These are phyloP conservation scores for Gallinago nigripennis DNA, from an alignment of 2,797 vertebrate species.

Conservation along the genomic window DNA sequence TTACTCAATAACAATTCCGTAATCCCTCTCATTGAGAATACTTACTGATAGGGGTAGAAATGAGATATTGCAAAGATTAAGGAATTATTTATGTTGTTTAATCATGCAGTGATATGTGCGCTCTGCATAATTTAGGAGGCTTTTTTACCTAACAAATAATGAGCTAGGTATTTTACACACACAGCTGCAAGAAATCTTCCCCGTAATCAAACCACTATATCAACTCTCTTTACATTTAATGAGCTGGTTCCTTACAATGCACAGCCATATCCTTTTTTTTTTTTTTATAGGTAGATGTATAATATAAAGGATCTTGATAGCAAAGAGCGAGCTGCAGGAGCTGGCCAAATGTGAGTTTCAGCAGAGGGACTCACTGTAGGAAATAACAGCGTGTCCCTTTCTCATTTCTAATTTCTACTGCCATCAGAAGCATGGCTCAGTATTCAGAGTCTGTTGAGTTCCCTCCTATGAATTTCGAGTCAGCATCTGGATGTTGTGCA, in stretches of 20 bases:
- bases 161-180: not conserved
- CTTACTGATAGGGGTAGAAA: not conserved
- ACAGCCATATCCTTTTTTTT: not conserved
- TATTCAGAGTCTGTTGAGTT: not conserved
- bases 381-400: not conserved
- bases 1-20: not conserved
- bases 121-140: conserved; percentile 1
- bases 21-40: not conserved
- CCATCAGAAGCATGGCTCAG: not conserved
- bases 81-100: conserved; percentile 23
- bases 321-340: not conserved
- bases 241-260: not conserved
- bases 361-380: not conserved
- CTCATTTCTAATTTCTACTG: not conserved
- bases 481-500: not conserved
- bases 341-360: not conserved
- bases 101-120: not conserved
- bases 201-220: not conserved
- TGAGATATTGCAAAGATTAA: not conserved
- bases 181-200: not conserved
- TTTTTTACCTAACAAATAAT: conserved; percentile 15
- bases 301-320: not conserved
- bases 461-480: not conserved
- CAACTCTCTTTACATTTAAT: not conserved
- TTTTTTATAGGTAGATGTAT: not conserved